These are phyloP conservation scores for Danio kyathit DNA, from an alignment of 2,797 vertebrate species.

Conservation along the genomic window DNA sequence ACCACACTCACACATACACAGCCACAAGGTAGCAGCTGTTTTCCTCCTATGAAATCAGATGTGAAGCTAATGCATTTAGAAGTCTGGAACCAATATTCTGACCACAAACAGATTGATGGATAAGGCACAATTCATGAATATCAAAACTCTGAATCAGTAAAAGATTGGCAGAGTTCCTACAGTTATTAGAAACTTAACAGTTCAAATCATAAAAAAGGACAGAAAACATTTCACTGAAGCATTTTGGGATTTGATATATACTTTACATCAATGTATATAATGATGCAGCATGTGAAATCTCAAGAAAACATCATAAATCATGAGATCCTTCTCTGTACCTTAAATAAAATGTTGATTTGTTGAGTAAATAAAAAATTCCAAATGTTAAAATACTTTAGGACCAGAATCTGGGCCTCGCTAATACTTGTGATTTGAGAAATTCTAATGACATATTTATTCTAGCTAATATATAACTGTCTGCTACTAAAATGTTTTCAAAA, in stretches of 20 bases:
- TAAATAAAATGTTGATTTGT: too few species aligned
- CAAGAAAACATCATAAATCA: neutral
- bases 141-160: neutral
- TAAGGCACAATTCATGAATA: neutral
- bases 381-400: neutral
- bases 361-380: too few species aligned
- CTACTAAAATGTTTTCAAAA: neutral
- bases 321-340: neutral
- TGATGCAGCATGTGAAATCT: neutral
- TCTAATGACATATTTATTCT: neutral
- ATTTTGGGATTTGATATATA: neutral
- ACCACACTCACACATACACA: neutral
- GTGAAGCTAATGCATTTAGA: slow-evolving; percentile 7
- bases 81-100: neutral
- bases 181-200: slow-evolving; percentile 7
- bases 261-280: too few species aligned
- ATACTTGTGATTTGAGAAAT: too few species aligned
- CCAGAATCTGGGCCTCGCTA: neutral
- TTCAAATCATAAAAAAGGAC: neutral
- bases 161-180: neutral
- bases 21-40: neutral
- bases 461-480: neutral
- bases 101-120: neutral
- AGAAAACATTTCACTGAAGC: neutral
- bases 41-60: slow-evolving; percentile 2